Base-by-base conservation (phyloP, 2,888 invertebrate species). In the Junonia oenone region DNA sequence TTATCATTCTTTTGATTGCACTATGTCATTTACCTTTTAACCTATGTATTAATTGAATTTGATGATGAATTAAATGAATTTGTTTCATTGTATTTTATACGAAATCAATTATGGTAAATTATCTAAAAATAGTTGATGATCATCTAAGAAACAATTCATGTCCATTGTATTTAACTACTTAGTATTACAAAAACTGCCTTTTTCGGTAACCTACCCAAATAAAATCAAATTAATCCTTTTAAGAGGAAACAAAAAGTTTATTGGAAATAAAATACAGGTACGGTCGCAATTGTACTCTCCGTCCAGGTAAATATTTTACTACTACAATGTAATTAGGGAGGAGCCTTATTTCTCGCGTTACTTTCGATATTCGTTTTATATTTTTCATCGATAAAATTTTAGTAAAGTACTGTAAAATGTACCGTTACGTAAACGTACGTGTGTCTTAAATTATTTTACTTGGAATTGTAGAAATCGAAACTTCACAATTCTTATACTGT, bases 261-360 rank as follows among this genome's bases (percentile, higher is more conserved):
- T 33, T 47, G 45, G 33, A 37, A 49, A 19, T 43, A 55, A 45
- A 45, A 55, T 13, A 49, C 22, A 13, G 26, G 22, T 9, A 22
- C 19, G 35, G 22, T 37, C 22, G 48, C 35, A 37, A 17, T 37
- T 13, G 14, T 14, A 35, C 22, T 37, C 37, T 37, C 11, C 35
- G 37, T 48, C 13, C 48, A 37, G 40, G 40, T 50, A 50, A 50
- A 50, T 38, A 40, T 50, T 46, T 46, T 46, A 46, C 31, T 13
- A 43, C n/a, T 13, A 31, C 15, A 17, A 15, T 31, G 19, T 46
- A 17, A 31, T 46, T 31, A 31, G 29, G 15, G 46, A 31, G 15
- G 46, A 31, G 15, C 19, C 31, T n/a, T 46, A 46, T 31, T 46
- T 31, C 31, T 19, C 33, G 33, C 31, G 17, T 46, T 31, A 17